Evolutionary conservation across 2,888 invertebrate species (phyloP).

Genomic region (Choristoneura rosaceana): DNA sequence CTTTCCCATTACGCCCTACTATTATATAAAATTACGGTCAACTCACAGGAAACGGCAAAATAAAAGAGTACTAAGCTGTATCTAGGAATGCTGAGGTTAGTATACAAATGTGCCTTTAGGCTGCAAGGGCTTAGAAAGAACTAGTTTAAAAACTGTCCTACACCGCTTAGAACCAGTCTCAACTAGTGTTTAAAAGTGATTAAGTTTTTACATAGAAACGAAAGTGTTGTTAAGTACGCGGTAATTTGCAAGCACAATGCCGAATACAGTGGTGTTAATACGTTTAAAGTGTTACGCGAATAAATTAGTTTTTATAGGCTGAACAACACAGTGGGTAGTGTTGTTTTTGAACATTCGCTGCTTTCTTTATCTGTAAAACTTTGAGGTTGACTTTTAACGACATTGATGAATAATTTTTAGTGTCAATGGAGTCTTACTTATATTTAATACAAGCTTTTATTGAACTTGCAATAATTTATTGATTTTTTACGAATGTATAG

Average conservation of each 20-base stretch:
- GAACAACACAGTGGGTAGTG: not conserved
- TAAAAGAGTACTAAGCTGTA: not conserved
- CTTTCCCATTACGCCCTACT: not conserved
- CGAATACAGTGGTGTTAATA: constrained; percentile 13
- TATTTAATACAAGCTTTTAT: no score
- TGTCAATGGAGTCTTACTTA: no score
- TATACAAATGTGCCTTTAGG: constrained; percentile 28
- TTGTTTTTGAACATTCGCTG: not conserved
- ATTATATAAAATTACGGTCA: constrained; percentile 7
- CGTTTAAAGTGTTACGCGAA: constrained; percentile 21
- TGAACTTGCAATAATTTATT: no score
- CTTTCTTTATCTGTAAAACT: not conserved
- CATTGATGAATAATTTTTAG: no score
- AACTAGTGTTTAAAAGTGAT: constrained; percentile 13
- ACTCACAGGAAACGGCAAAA: constrained; percentile 16
- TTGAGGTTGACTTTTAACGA: no score
- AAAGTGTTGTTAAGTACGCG: constrained; percentile 10
- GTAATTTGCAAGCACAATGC: constrained; percentile 14
- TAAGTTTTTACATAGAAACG: constrained; percentile 14
- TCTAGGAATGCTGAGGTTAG: constrained; percentile 15
- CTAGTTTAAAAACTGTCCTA: constrained; percentile 14
- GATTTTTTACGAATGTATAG: no score
- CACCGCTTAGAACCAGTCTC: constrained; percentile 21
- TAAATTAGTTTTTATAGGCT: constrained; percentile 10
- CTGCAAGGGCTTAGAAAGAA: constrained; percentile 10